phyloP scores from a whole-genome alignment of 2,113 vertebrate genomes.

The Brachyhypopomus gauderio region DNA sequence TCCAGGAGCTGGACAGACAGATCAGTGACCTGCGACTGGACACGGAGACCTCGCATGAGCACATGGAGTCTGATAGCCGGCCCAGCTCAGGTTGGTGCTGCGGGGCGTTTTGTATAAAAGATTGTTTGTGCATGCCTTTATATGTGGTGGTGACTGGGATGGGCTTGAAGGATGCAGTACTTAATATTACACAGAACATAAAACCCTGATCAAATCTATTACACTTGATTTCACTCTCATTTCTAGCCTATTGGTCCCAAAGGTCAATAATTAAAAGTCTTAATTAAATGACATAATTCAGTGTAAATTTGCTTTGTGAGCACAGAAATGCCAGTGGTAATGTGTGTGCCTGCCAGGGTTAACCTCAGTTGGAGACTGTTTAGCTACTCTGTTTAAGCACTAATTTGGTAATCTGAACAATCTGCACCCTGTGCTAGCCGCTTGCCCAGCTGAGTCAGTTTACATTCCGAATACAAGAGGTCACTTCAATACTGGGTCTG shows the following conservation, averaged over 20 bases:
- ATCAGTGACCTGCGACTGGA: conserved; percentile 90
- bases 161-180: not conserved
- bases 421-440: conserved; percentile 45
- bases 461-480: conserved; percentile 59
- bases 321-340: conserved; percentile 38
- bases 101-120: not conserved
- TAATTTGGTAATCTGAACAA: conserved; percentile 61
- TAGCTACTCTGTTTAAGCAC: conserved; percentile 50
- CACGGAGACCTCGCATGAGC: conserved; percentile 81
- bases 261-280: conserved; percentile 20
- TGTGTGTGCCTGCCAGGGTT: conserved; percentile 45
- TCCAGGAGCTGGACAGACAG: conserved; percentile 92
- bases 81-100: conserved; percentile 87
- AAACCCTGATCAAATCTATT: not conserved
- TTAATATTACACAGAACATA: conserved; percentile 3
- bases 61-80: conserved; percentile 87
- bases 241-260: not conserved
- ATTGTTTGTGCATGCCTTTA: not conserved
- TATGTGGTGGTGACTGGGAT: not conserved
- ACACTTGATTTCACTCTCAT: conserved; percentile 22
- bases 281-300: conserved; percentile 39
- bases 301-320: conserved; percentile 36
- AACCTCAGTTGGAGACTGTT: conserved; percentile 52
- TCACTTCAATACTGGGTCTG: conserved; percentile 52
- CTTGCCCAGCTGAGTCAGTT: conserved; percentile 49